These are phyloP conservation scores for Corythornis cristatus DNA, from an alignment of 2,113 vertebrate species.

Conservation along the genomic window DNA sequence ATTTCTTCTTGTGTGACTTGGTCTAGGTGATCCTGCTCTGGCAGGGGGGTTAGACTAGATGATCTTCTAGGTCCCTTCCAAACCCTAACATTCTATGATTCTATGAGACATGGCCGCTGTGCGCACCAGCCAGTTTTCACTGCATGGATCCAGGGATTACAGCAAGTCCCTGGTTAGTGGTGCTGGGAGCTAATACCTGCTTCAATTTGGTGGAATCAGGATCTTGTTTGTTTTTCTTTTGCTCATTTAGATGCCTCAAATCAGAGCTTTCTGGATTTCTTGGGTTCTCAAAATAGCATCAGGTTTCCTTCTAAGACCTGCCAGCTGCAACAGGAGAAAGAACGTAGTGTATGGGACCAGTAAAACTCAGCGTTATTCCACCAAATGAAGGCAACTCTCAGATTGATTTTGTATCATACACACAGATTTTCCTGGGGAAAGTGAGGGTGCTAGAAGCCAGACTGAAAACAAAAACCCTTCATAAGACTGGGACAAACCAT, in stretches of 20 bases:
- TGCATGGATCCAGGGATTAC: not conserved
- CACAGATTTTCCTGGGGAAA: not conserved
- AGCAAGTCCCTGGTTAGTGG: not conserved
- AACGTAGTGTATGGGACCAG: not conserved
- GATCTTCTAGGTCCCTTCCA: too few species aligned
- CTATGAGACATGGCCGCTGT: not conserved
- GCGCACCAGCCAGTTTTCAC: rapidly evolving
- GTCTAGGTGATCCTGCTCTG: too few species aligned
- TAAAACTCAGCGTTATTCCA: not conserved
- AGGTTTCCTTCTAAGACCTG: not conserved
- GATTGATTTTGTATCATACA: not conserved
- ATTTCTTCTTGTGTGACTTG: too few species aligned
- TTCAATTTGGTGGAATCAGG: not conserved
- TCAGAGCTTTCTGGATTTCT: not conserved
- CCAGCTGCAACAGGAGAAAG: not conserved
- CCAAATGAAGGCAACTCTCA: not conserved
- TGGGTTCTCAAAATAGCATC: not conserved
- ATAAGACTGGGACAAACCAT: rapidly evolving
- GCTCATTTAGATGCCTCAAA: not conserved
- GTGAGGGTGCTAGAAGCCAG: not conserved
- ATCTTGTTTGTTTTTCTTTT: not conserved
- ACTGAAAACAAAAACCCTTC: not conserved
- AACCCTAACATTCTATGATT: too few species aligned
- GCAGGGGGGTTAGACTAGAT: too few species aligned
- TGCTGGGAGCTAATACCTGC: not conserved